These are phyloP conservation scores for Oncorhynchus masou DNA, from an alignment of 2,113 vertebrate genomes.

Conservation along the genomic window DNA sequence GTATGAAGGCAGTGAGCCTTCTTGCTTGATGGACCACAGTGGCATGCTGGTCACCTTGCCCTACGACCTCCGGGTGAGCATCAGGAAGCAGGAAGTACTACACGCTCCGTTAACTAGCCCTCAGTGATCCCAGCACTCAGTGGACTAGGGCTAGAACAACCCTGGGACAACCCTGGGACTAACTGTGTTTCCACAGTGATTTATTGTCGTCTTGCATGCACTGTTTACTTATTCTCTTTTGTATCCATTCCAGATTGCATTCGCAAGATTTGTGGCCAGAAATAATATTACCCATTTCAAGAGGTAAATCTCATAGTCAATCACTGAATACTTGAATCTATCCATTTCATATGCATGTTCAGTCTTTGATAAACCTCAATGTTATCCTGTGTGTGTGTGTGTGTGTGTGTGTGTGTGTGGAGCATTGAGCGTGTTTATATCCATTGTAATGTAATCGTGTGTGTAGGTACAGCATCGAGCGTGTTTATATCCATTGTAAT, in stretches of 20 bases:
- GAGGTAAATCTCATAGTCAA: constrained; percentile 74
- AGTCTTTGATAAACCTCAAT: neutral
- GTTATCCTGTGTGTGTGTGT: neutral
- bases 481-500: constrained; percentile 61
- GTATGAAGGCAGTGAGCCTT: constrained; percentile 87
- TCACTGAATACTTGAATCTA: neutral
- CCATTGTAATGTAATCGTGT: constrained; percentile 76
- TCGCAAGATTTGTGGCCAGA: constrained; percentile 92
- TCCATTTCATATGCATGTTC: neutral
- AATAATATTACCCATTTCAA: constrained; percentile 92
- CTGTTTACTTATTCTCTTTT: neutral
- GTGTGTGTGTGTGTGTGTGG: constrained; percentile 70
- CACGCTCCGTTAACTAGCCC: neutral
- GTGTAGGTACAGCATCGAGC: constrained; percentile 89
- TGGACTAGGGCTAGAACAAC: constrained; percentile 16
- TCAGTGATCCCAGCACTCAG: neutral
- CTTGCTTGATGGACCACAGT: constrained; percentile 95
- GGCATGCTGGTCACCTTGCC: constrained; percentile 96
- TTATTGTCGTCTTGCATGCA: constrained; percentile 43
- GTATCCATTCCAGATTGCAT: constrained; percentile 83
- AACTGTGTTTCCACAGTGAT: constrained; percentile 58
- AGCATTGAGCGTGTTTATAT: constrained; percentile 91
- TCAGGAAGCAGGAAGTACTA: constrained; percentile 4
- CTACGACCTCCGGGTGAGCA: constrained; percentile 90
- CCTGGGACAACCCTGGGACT: constrained; percentile 6